Evolutionary conservation across 1,140 invertebrate genomes (phyloP).

Genomic region (Panulirus ornatus): DNA sequence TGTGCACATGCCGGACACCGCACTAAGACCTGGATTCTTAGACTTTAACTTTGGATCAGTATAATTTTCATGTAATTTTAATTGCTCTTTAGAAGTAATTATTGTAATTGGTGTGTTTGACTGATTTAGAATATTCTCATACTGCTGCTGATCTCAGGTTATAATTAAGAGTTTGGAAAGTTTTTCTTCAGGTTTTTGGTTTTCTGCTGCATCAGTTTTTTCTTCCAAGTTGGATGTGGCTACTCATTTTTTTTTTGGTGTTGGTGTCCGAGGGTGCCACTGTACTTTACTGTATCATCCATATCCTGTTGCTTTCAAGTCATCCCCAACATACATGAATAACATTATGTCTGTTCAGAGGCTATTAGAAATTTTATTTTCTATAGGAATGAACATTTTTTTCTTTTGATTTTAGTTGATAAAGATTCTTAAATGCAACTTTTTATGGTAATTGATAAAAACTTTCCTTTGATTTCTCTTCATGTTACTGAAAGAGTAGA

Average conservation of each 20-base stretch:
- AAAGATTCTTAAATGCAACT: not conserved
- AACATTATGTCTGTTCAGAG: not conserved
- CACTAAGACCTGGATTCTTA: not conserved
- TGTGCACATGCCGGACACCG: constrained; percentile 14
- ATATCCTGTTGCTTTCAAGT: not conserved
- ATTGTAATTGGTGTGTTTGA: not conserved
- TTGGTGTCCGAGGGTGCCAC: not conserved
- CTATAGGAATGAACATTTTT: not conserved
- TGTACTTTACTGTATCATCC: not conserved
- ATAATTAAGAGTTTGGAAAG: constrained; percentile 7
- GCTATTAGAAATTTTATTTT: not conserved
- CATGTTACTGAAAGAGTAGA: not conserved
- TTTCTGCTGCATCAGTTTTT: constrained; percentile 10
- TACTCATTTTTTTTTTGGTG: not conserved
- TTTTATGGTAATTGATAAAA: constrained; percentile 11
- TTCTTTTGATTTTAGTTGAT: not conserved
- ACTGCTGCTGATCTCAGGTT: not conserved
- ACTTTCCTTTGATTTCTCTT: not conserved
- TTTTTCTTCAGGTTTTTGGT: not conserved
- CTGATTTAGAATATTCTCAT: not conserved
- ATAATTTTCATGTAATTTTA: not conserved
- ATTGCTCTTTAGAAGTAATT: not conserved
- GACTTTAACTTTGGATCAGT: not conserved
- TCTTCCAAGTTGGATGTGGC: not conserved
- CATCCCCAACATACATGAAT: not conserved